A percentile compares a stretch with the other conserved stretches of the same genome.
phyloP scores from a whole-genome alignment of 2,113 vertebrate species.

The Eretmodus cyanostictus region DNA sequence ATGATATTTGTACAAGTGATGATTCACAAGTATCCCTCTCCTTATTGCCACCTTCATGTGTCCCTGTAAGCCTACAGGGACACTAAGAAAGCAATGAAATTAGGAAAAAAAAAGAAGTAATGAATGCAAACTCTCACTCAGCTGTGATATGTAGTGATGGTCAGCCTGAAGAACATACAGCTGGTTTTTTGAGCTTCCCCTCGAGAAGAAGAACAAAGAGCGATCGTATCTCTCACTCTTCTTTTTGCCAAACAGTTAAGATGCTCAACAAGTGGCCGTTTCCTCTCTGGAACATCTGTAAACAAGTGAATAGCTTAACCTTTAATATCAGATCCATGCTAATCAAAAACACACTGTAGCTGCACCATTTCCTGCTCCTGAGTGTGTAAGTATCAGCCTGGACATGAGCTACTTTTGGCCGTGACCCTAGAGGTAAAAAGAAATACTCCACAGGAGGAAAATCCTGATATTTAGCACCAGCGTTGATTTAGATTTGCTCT shows the following conservation, averaged over 20 bases:
- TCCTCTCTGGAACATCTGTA: neutral
- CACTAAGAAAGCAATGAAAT: neutral
- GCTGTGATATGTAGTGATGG: neutral
- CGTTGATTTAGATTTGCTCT: neutral
- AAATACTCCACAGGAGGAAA: neutral
- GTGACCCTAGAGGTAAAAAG: neutral
- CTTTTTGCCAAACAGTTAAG: neutral
- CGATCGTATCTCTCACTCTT: neutral
- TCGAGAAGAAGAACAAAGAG: neutral
- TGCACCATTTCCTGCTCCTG: neutral
- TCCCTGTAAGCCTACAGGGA: neutral
- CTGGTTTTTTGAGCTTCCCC: neutral
- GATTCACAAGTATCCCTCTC: neutral
- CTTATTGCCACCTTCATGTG: neutral
- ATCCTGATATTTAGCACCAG: neutral
- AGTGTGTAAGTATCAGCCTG: neutral
- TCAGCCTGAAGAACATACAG: neutral
- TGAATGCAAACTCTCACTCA: neutral
- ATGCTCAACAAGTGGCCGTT: neutral
- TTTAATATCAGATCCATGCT: neutral
- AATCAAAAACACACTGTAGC: neutral
- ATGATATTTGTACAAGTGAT: neutral
- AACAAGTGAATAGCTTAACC: neutral
- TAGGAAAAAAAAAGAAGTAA: fast-evolving
- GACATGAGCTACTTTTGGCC: neutral